A percentile compares a stretch with the other conserved stretches of the same genome.
Evolutionary conservation across 2,888 invertebrate species (phyloP).

Genomic region (Tinea semifulvella): DNA sequence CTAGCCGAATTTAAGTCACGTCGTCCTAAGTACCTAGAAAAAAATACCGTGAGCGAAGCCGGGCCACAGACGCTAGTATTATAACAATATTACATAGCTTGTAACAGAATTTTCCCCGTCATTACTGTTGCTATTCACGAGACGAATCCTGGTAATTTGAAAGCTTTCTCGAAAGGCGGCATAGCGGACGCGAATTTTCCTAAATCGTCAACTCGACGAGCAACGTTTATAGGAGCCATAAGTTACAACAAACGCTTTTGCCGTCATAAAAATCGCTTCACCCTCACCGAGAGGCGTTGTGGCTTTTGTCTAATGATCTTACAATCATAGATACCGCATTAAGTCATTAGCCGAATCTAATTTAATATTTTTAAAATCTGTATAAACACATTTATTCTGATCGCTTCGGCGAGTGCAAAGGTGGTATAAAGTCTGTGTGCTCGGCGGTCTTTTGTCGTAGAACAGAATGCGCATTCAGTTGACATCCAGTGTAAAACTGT

Average conservation of each 20-base stretch:
- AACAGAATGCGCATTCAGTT: no score
- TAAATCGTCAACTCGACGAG: constrained; percentile 51
- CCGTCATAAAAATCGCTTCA: constrained; percentile 52
- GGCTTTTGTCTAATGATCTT: background rate
- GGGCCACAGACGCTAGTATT: no score
- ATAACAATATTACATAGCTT: constrained; percentile 15
- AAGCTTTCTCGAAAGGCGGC: constrained; percentile 32
- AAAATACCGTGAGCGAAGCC: no score
- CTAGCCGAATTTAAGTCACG: no score
- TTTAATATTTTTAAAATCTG: no score
- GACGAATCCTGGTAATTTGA: constrained; percentile 51
- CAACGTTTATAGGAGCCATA: constrained; percentile 54
- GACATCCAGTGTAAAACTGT: no score
- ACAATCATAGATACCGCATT: background rate
- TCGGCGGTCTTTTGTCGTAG: no score
- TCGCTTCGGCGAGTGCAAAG: no score
- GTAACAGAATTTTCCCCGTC: constrained; percentile 39
- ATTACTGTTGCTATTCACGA: constrained; percentile 46
- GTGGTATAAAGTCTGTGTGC: no score
- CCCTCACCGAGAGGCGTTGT: constrained; percentile 21
- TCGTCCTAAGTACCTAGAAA: no score
- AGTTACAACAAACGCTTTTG: constrained; percentile 46
- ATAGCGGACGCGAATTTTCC: constrained; percentile 36
- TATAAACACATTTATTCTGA: no score
- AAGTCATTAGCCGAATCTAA: no score